These are phyloP conservation scores for Hyla sarda DNA, from an alignment of 2,113 vertebrate genomes.

Conservation along the genomic window DNA sequence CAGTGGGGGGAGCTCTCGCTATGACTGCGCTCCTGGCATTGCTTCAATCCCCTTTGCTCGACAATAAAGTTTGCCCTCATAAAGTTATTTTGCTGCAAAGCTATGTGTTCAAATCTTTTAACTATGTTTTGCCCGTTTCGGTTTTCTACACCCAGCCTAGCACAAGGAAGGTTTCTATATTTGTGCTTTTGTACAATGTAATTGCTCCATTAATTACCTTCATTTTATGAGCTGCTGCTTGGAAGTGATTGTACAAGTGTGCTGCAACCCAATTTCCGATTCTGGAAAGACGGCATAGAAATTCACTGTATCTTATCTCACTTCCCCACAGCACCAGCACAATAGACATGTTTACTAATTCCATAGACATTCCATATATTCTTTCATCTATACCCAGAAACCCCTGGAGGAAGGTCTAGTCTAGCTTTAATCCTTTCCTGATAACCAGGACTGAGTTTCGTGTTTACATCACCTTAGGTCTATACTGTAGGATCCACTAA, in stretches of 20 bases:
- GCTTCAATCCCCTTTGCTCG: conserved; percentile 3
- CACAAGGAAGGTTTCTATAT: conserved; percentile 4
- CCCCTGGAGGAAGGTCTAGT: neutral
- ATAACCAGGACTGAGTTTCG: neutral
- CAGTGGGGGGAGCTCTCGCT: conserved; percentile 24
- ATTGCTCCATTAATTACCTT: conserved; percentile 48
- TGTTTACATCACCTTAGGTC: neutral
- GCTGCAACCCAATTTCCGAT: conserved; percentile 31
- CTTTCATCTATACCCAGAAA: conserved; percentile 22
- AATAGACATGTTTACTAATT: conserved; percentile 31
- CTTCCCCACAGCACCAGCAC: neutral
- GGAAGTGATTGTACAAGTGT: conserved; percentile 24
- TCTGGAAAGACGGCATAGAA: conserved; percentile 30
- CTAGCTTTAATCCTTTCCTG: conserved; percentile 9
- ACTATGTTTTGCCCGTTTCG: conserved; percentile 24
- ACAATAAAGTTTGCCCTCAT: conserved; percentile 41
- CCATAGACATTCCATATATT: conserved; percentile 9
- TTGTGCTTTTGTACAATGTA: conserved; percentile 39
- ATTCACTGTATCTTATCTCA: conserved; percentile 34
- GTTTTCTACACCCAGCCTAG: neutral
- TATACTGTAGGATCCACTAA: neutral
- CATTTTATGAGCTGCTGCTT: conserved; percentile 20
- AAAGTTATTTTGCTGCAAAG: conserved; percentile 32
- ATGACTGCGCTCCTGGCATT: conserved; percentile 18
- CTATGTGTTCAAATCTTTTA: neutral